These are phyloP conservation scores for Oreocharis arfaki DNA, from an alignment of 2,113 vertebrate species.

Conservation along the genomic window DNA sequence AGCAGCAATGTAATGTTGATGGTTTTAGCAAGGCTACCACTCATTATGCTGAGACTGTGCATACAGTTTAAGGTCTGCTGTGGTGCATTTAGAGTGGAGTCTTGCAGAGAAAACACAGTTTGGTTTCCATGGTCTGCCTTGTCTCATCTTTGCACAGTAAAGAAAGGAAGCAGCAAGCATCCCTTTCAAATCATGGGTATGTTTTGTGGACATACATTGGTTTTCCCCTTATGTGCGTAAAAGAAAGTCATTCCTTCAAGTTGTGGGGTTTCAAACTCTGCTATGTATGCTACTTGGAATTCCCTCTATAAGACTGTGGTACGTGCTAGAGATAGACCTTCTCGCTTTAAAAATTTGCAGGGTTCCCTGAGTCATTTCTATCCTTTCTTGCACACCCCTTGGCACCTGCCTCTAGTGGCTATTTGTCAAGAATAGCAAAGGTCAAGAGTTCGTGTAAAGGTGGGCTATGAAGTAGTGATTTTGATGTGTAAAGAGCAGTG, in stretches of 20 bases:
- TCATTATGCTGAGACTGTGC: background rate
- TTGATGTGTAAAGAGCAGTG: background rate
- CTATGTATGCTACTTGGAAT: background rate
- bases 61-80: background rate
- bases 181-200: background rate
- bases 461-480: background rate
- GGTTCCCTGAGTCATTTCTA: background rate
- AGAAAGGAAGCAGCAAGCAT: background rate
- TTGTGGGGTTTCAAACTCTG: background rate
- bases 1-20: background rate
- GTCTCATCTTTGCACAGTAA: background rate
- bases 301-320: background rate
- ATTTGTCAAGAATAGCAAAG: background rate
- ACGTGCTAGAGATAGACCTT: background rate
- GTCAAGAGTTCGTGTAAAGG: background rate
- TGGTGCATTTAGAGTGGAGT: background rate
- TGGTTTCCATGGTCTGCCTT: background rate
- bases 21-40: background rate
- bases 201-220: background rate
- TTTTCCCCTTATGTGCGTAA: background rate
- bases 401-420: background rate
- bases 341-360: background rate
- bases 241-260: background rate
- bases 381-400: background rate
- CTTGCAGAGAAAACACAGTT: background rate